Evolutionary conservation across 2,888 invertebrate genomes (phyloP).

Genomic region (Lamproptera curius): DNA sequence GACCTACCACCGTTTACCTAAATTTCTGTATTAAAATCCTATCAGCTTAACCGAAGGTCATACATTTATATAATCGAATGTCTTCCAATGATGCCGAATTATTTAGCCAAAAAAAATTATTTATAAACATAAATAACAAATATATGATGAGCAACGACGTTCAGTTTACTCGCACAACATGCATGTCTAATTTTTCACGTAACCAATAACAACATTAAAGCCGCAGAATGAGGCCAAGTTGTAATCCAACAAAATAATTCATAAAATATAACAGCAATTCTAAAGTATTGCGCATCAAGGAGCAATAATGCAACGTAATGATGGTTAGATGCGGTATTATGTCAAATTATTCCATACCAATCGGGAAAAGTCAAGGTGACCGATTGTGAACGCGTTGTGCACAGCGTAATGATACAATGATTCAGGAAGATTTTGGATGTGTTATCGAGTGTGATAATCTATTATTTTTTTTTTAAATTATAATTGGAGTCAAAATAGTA

Average conservation of each 20-base stretch:
- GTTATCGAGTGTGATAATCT: slow-evolving; percentile 24
- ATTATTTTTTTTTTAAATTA: no score
- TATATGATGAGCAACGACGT: no score
- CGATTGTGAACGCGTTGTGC: slow-evolving; percentile 46
- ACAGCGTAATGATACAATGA: slow-evolving; percentile 46
- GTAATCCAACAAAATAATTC: slow-evolving; percentile 29
- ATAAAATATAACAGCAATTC: slow-evolving; percentile 36
- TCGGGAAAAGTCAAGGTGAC: slow-evolving; percentile 75
- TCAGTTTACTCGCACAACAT: not conserved
- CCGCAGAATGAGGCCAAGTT: slow-evolving; percentile 16
- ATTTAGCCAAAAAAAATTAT: no score
- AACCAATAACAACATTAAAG: not conserved
- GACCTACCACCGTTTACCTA: no score
- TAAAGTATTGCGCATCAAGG: slow-evolving; percentile 36
- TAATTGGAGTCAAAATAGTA: no score
- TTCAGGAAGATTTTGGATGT: slow-evolving; percentile 29
- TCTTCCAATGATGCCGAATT: no score
- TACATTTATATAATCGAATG: no score
- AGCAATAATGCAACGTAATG: slow-evolving; percentile 52
- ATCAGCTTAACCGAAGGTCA: no score
- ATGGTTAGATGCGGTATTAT: slow-evolving; percentile 59
- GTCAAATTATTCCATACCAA: slow-evolving; percentile 74
- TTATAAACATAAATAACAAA: no score
- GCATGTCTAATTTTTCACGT: not conserved
- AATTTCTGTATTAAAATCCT: no score